These are phyloP conservation scores for Tichodroma muraria DNA, from an alignment of 2,113 vertebrate species.

Conservation along the genomic window DNA sequence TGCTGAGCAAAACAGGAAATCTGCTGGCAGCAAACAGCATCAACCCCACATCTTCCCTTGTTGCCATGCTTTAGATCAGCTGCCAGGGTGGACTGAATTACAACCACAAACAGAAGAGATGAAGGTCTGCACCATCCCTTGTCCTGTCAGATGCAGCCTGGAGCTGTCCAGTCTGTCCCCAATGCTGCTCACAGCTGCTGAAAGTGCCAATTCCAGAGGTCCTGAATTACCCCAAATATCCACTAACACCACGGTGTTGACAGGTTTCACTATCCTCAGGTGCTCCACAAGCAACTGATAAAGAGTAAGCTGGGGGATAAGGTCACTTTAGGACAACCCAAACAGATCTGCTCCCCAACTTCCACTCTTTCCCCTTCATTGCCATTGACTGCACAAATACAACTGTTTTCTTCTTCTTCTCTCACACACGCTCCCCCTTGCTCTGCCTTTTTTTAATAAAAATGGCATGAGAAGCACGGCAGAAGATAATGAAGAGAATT, in stretches of 20 bases:
- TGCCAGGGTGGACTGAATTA: not conserved
- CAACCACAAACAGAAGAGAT: not conserved
- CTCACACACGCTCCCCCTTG: not conserved
- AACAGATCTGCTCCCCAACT: not conserved
- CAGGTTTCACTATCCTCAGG: not conserved
- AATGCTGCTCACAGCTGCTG: not conserved
- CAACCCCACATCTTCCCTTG: not conserved
- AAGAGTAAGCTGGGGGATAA: not conserved
- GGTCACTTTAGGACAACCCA: not conserved
- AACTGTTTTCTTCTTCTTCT: not conserved
- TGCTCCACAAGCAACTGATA: not conserved
- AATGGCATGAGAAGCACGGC: slow-evolving; percentile 30
- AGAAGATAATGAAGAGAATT: slow-evolving; percentile 66
- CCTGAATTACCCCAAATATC: not conserved
- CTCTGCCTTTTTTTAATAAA: slow-evolving; percentile 50
- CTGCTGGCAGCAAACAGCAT: not conserved
- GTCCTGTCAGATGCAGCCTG: fast-evolving
- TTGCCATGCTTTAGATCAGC: not conserved
- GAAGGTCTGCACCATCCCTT: not conserved
- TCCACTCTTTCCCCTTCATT: not conserved
- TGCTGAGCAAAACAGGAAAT: not conserved
- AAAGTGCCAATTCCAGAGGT: not conserved
- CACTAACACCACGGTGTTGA: not conserved
- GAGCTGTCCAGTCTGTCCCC: not conserved
- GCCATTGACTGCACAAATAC: not conserved